Evolutionary conservation across 2,113 vertebrate species (phyloP).

Genomic region (Phrynocephalus versicolor): DNA sequence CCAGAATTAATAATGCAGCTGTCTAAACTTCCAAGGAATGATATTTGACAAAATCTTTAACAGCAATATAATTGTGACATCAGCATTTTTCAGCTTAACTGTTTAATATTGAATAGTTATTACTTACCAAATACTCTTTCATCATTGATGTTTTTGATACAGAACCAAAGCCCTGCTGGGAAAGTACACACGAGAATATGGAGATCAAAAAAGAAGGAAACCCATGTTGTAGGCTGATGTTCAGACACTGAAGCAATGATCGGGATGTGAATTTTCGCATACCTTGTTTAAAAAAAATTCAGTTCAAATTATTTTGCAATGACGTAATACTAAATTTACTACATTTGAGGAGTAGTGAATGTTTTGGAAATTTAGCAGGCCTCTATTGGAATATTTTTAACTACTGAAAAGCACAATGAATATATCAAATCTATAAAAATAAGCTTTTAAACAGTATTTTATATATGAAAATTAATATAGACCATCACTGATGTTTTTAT

Average conservation of each 20-base stretch:
- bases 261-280: constrained; percentile 99
- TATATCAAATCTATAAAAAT: neutral
- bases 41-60: too few species aligned
- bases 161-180: constrained; percentile 98
- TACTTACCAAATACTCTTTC: constrained; percentile 95
- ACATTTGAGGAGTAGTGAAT: constrained; percentile 61
- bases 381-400: neutral
- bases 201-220: constrained; percentile 99
- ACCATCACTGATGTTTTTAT: neutral
- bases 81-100: neutral
- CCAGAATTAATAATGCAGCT: too few species aligned
- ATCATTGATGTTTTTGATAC: constrained; percentile 98
- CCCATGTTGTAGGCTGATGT: constrained; percentile 98
- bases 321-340: constrained; percentile 53
- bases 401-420: neutral
- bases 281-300: constrained; percentile 82
- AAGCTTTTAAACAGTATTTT: neutral
- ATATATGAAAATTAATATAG: neutral
- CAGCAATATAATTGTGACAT: neutral
- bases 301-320: constrained; percentile 74
- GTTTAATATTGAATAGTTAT: constrained; percentile 7
- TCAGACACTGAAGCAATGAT: constrained; percentile 99
- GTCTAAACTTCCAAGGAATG: too few species aligned
- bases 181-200: constrained; percentile 99
- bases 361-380: constrained; percentile 41